A percentile compares a stretch with the other conserved stretches of the same genome.
Evolutionary conservation across 2,888 invertebrate species (phyloP).

Genomic region (Hesperia comma): DNA sequence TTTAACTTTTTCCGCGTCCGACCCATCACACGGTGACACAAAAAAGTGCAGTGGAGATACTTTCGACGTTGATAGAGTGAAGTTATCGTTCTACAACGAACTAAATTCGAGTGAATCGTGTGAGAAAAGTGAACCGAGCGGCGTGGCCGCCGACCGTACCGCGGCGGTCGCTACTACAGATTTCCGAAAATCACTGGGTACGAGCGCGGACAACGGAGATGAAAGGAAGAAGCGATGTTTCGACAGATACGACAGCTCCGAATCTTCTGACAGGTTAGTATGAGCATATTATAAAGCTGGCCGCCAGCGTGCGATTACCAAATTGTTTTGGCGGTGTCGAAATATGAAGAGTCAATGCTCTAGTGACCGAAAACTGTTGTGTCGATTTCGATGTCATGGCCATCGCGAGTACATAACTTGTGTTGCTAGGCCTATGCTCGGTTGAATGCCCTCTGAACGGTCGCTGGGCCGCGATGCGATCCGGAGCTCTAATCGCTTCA

Average conservation of each 20-base stretch:
- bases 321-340: slow-evolving; percentile 60
- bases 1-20: slow-evolving; percentile 81
- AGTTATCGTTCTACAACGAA: slow-evolving; percentile 79
- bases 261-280: slow-evolving; percentile 95
- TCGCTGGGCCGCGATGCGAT: slow-evolving; percentile 53
- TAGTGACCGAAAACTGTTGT: slow-evolving; percentile 79
- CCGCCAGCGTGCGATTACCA: slow-evolving; percentile 11
- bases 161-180: slow-evolving; percentile 62
- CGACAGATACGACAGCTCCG: slow-evolving; percentile 96
- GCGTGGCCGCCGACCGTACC: slow-evolving; percentile 72
- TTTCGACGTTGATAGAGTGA: slow-evolving; percentile 69
- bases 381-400: slow-evolving; percentile 80
- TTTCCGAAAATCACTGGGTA: slow-evolving; percentile 70
- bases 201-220: slow-evolving; percentile 72
- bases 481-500: slow-evolving; percentile 55
- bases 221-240: slow-evolving; percentile 93
- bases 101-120: slow-evolving; percentile 80
- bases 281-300: slow-evolving; percentile 25
- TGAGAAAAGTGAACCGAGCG: slow-evolving; percentile 81
- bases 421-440: slow-evolving; percentile 58
- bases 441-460: slow-evolving; percentile 75
- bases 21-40: slow-evolving; percentile 77
- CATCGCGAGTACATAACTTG: slow-evolving; percentile 65
- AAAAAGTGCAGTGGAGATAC: slow-evolving; percentile 82
- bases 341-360: slow-evolving; percentile 77